phyloP scores from a whole-genome alignment of 1,140 invertebrate genomes.

The Antheraea mylitta region DNA sequence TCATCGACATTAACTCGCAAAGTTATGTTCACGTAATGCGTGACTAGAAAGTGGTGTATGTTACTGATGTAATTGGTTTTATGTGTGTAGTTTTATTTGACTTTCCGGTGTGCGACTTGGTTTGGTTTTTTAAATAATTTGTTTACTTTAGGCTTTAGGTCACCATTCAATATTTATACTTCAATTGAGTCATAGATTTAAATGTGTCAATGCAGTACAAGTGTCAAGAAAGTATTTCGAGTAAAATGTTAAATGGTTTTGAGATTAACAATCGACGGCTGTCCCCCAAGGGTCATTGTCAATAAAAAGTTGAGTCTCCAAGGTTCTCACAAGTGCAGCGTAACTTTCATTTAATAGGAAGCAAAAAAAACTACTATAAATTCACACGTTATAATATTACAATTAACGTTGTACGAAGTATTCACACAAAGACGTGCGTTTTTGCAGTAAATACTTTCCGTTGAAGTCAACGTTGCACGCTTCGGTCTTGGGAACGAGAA shows the following conservation, averaged over 20 bases:
- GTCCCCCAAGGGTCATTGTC: constrained; percentile 54
- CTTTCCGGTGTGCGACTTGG: constrained; percentile 11
- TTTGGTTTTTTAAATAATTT: neutral
- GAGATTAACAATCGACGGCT: too few relatives aligned
- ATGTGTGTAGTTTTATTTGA: constrained; percentile 19
- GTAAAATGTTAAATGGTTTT: too few relatives aligned
- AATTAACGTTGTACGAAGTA: constrained; percentile 8
- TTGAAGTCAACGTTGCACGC: constrained; percentile 37
- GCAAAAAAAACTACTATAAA: constrained; percentile 55
- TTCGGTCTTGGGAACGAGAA: constrained; percentile 45
- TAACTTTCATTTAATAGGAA: constrained; percentile 71
- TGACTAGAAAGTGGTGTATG: constrained; percentile 42
- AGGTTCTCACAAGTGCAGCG: constrained; percentile 68
- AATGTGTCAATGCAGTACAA: neutral
- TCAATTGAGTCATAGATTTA: neutral
- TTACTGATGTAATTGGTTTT: constrained; percentile 37
- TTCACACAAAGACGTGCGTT: constrained; percentile 20
- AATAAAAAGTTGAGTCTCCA: constrained; percentile 30
- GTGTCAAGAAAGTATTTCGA: too few relatives aligned
- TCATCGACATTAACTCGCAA: constrained; percentile 35
- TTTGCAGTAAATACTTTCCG: constrained; percentile 40
- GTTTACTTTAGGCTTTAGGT: neutral
- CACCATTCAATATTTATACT: neutral
- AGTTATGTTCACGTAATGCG: constrained; percentile 40
- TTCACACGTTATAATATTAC: constrained; percentile 61